A percentile compares a stretch with the other conserved stretches of the same genome.
Evolutionary conservation across 2,888 invertebrate genomes (phyloP).

Genomic region (Philhelius pedissequus): DNA sequence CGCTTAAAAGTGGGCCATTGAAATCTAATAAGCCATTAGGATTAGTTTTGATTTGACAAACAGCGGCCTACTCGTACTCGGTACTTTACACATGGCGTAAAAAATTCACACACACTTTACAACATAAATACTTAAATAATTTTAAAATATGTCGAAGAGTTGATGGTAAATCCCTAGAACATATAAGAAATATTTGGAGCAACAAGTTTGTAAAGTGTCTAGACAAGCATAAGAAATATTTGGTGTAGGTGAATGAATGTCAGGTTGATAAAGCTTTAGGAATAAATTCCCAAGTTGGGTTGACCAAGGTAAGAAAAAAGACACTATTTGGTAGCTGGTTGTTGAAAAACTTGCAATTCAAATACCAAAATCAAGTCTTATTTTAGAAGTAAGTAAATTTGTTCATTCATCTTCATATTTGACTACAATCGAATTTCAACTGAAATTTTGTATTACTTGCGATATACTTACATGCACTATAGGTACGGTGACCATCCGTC

Average conservation of each 20-base stretch:
- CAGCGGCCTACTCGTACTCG: conserved; percentile 5
- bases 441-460: too few species aligned
- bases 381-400: too few species aligned
- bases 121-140: conserved; percentile 40
- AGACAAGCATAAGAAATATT: neutral
- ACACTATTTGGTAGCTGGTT: neutral
- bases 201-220: neutral
- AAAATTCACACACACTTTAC: neutral
- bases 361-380: too few species aligned
- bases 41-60: conserved; percentile 24
- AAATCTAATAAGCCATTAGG: conserved; percentile 30
- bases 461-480: too few species aligned
- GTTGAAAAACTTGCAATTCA: neutral
- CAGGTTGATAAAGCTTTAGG: neutral
- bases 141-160: conserved; percentile 13
- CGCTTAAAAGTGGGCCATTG: conserved; percentile 45
- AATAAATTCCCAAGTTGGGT: neutral
- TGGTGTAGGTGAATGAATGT: conserved; percentile 1
- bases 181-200: neutral
- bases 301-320: neutral
- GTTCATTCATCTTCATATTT: too few species aligned
- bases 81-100: conserved; percentile 20
- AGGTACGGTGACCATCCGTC: too few species aligned
- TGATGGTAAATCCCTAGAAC: neutral
- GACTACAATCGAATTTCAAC: too few species aligned